Base-by-base conservation (phyloP, 2,113 vertebrate genomes). In the Toxotes jaculatrix region DNA sequence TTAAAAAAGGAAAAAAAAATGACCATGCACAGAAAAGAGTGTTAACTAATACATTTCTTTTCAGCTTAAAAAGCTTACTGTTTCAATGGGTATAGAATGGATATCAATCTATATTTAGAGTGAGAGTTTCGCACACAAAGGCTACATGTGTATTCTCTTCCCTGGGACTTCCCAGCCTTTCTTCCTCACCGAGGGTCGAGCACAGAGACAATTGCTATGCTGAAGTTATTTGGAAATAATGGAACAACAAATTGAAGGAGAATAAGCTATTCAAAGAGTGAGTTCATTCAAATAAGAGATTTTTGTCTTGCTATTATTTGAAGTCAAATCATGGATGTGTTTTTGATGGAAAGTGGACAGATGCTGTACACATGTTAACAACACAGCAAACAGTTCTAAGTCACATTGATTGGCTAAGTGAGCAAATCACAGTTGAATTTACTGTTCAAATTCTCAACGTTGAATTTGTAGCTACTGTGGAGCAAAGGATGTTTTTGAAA, bases 151-250 rank as follows among this genome's bases (percentile, higher is more conserved):
- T 49, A 4, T 73, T 78, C 64, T 68, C 23, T 76, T 83, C 42
- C 47, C 67, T 13, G 61, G 70, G 73, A 88, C 76, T 84, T 79
- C 64, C 71, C 84, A 87, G 85, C n/a, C 43, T 68, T 79, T 80
- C 66, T 83, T 87, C 82, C 89, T 91, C 71, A 85, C 91, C 87
- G 86, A 80, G 66, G 79, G 82, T 43, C 23, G 73, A 88, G 78
- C 80, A 75, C 77, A 71, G 72, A 88, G 81, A 88, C 79, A 83
- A 80, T 81, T 72, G 75, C 72, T 68, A 55, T 84, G 86, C 79
- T 84, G 61, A 77, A 90, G 79, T 87, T 85, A 87, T 88, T 89
- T 86, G 65, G 78, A 89, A 90, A 88, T 84, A 82, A 90, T 87
- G 59, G 55, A 61, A 83, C 70, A 84, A 87, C 85, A 86, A 91